These are phyloP conservation scores for Trichonephila inaurata DNA, from an alignment of 1,140 invertebrate genomes.

Conservation along the genomic window DNA sequence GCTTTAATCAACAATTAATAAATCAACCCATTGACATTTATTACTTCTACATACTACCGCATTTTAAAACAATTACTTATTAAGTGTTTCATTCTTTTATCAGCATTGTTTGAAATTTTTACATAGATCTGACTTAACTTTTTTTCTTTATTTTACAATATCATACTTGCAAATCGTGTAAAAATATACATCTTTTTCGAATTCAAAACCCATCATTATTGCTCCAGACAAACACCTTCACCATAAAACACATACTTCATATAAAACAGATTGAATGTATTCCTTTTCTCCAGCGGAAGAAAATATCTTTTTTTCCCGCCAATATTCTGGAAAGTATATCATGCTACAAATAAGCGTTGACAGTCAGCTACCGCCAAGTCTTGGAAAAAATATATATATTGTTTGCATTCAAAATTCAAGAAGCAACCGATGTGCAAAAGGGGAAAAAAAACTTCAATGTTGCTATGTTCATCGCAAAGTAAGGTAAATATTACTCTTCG, in stretches of 20 bases:
- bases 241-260: not conserved
- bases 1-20: no score
- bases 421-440: not conserved
- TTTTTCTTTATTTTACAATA: no score
- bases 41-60: no score
- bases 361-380: not conserved
- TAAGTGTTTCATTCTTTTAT: no score
- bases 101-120: no score
- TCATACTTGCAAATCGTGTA: no score
- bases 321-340: not conserved
- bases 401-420: constrained; percentile 15
- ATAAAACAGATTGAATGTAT: not conserved
- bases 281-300: not conserved
- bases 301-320: not conserved
- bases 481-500: constrained; percentile 20
- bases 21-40: no score
- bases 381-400: not conserved
- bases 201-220: no score
- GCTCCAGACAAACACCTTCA: not conserved
- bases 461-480: not conserved
- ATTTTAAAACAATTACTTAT: no score
- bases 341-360: not conserved
- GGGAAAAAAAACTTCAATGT: no score
- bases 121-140: no score
- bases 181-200: no score